Percentiles rank a stretch among this genome's conserved stretches.
Conservation (phyloP, 2,797 vertebrate species). For the Choloepus didactylus region DNA sequence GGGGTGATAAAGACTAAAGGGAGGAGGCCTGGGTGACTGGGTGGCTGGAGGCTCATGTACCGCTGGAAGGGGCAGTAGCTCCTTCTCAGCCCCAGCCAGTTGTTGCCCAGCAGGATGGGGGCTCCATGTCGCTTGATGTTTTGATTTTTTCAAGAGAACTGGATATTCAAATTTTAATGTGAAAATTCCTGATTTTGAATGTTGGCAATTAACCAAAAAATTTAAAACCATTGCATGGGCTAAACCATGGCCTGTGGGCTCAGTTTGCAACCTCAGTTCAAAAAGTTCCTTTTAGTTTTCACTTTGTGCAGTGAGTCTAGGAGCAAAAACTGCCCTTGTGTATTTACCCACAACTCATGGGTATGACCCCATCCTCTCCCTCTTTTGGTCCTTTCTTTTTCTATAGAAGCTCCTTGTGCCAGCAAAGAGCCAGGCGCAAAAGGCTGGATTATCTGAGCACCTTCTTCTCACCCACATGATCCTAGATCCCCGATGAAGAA, state of each 20-base stretch:
- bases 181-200: constrained; percentile 32
- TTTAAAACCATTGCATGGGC: background rate
- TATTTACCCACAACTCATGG: background rate
- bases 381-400: background rate
- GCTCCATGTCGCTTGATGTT: background rate
- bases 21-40: background rate
- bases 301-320: background rate
- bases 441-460: background rate
- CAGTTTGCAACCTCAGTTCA: background rate
- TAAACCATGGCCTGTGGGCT: background rate
- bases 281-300: constrained; percentile 35
- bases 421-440: background rate
- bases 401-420: background rate
- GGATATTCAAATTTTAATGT: constrained; percentile 44
- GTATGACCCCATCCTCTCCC: background rate
- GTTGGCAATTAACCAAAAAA: background rate
- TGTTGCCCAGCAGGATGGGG: background rate
- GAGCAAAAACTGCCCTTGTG: background rate
- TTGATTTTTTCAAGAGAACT: constrained; percentile 37
- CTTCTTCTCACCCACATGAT: background rate
- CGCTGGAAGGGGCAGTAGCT: background rate
- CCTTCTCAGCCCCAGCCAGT: background rate
- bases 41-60: background rate
- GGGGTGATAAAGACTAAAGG: background rate
- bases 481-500: background rate